Evolutionary conservation across 2,888 invertebrate genomes (phyloP).

Genomic region (Poecilobothrus nobilitatus): DNA sequence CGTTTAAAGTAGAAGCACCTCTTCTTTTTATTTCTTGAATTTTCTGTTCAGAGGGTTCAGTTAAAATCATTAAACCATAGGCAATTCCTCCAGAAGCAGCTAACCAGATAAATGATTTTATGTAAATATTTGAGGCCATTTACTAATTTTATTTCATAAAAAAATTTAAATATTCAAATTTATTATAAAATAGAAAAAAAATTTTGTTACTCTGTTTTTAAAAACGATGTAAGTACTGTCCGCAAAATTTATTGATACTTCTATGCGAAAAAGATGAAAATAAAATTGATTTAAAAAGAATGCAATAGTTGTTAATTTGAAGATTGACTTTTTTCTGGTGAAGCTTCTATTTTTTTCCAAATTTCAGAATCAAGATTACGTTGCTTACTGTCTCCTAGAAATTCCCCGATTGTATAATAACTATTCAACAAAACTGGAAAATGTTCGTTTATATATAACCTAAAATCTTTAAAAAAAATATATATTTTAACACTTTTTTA

Average conservation of each 20-base stretch:
- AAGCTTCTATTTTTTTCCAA: constrained; percentile 43
- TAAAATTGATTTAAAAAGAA: background rate
- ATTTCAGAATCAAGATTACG: constrained; percentile 50
- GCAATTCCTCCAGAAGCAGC: constrained; percentile 52
- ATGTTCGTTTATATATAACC: constrained; percentile 58
- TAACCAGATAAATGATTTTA: constrained; percentile 52
- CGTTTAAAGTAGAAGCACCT: constrained; percentile 23
- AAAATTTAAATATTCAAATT: constrained; percentile 15
- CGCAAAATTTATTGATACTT: too few relatives aligned
- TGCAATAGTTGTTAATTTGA: background rate
- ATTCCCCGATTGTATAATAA: constrained; percentile 63
- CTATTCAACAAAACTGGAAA: constrained; percentile 57
- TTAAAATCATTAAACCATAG: constrained; percentile 51
- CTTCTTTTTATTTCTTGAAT: constrained; percentile 32
- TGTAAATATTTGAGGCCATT: constrained; percentile 38
- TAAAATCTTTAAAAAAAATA: constrained; percentile 53
- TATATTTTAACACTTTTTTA: background rate
- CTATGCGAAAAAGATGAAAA: constrained; percentile 11
- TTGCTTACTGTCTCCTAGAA: constrained; percentile 45
- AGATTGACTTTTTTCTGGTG: background rate
- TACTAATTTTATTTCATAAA: constrained; percentile 20
- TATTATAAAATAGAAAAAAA: constrained; percentile 19
- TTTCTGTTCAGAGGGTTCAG: constrained; percentile 47
- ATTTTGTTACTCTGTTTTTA: constrained; percentile 10
- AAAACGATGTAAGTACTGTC: constrained; percentile 7